A percentile compares a stretch with the other conserved stretches of the same genome.
Conservation (phyloP, 2,797 vertebrate species). For the Poliocrania exsul region DNA sequence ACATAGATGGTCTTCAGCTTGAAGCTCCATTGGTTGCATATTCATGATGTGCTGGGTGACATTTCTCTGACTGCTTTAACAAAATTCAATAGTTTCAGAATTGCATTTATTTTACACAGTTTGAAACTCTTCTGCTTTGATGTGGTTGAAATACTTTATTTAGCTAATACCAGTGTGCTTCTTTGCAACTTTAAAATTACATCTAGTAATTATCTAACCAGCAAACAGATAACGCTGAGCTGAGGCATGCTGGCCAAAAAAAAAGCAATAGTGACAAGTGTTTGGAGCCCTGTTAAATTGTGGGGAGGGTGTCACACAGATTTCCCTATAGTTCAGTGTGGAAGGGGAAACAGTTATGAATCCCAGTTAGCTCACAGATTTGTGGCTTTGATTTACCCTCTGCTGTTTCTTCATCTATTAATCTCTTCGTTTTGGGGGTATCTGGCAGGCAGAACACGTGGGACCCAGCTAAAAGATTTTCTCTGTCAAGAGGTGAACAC, state of each 20-base stretch:
- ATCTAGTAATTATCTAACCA: slow-evolving; percentile 18
- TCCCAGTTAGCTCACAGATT: not conserved
- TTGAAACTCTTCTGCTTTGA: slow-evolving; percentile 44
- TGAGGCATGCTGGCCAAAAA: not conserved
- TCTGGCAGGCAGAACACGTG: not conserved
- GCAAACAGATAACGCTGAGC: not conserved
- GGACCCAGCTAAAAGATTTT: not conserved
- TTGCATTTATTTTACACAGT: slow-evolving; percentile 9
- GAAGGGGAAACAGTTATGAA: not conserved
- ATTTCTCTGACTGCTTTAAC: not conserved
- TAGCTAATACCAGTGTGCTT: not conserved
- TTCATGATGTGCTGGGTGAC: not conserved
- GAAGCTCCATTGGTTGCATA: not conserved
- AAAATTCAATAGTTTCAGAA: slow-evolving; percentile 32
- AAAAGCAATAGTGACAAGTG: not conserved
- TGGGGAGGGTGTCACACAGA: not conserved
- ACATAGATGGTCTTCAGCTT: not conserved
- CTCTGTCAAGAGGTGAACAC: not conserved
- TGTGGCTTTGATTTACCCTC: not conserved
- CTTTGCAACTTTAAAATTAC: slow-evolving; percentile 13
- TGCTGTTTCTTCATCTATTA: not conserved
- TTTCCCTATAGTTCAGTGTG: not conserved
- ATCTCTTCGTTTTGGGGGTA: not conserved
- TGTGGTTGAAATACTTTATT: slow-evolving; percentile 13
- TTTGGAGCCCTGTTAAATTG: not conserved